Evolutionary conservation across 2,888 invertebrate species (phyloP).

Genomic region (Apotomis betuletana): DNA sequence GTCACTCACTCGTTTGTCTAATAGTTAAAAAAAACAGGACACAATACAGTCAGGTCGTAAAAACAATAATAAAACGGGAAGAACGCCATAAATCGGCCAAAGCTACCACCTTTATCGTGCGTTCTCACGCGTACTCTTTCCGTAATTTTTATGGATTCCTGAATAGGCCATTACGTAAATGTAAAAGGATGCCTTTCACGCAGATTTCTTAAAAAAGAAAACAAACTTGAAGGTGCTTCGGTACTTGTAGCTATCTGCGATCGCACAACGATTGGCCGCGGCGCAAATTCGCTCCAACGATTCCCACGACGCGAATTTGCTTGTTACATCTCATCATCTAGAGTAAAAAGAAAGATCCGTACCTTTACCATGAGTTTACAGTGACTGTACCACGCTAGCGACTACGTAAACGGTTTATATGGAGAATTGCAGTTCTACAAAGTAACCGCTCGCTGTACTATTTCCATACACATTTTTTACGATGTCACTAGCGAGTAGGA

Average conservation of each 20-base stretch:
- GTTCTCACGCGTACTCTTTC: constrained; percentile 48
- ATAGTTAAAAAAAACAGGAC: constrained; percentile 40
- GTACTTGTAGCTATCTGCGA: constrained; percentile 61
- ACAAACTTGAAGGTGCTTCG: constrained; percentile 41
- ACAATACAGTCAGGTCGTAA: constrained; percentile 44
- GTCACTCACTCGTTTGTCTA: constrained; percentile 34
- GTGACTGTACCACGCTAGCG: too few species aligned
- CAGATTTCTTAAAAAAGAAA: constrained; percentile 57
- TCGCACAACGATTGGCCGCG: constrained; percentile 59
- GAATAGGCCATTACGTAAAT: constrained; percentile 45
- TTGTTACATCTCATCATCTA: constrained; percentile 51
- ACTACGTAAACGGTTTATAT: too few species aligned
- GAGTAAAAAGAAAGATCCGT: constrained; percentile 45
- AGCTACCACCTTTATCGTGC: constrained; percentile 50
- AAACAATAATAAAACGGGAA: constrained; percentile 53
- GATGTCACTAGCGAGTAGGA: too few species aligned
- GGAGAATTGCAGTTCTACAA: too few species aligned
- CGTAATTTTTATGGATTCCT: constrained; percentile 28
- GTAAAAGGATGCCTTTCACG: constrained; percentile 54
- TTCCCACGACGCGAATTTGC: constrained; percentile 60
- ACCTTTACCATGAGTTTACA: too few species aligned
- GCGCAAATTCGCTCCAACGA: constrained; percentile 66
- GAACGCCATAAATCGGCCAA: constrained; percentile 57
- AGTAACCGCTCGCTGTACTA: too few species aligned
- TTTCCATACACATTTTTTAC: too few species aligned